Base-by-base conservation (phyloP, 2,797 vertebrate genomes). In the Acanthurus lineatus region DNA sequence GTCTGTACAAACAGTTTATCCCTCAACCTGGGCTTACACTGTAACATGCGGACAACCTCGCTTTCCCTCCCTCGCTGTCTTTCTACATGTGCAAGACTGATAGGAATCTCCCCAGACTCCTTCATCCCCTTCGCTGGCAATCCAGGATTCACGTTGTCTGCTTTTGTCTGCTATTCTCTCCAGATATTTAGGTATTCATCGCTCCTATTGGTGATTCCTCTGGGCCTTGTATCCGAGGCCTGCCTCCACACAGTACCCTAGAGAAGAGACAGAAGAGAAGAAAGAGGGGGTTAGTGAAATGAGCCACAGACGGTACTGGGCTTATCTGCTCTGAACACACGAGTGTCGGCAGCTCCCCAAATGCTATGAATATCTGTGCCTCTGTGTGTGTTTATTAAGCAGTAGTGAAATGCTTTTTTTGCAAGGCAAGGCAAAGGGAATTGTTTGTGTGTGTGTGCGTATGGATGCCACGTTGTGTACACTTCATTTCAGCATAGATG, bases 271-370 rank as follows among this genome's bases (percentile, higher is more conserved):
- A 51, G 82, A 74, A n/a, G 58, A 69, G 79, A 80, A 83, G 73
- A 83, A 77, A 65, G 57, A 32, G 10, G 68, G 58, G 59, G 82
- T 89, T 82, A 76, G 78, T 81, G 73, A 76, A 85, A 79, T 61
- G 62, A 86, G 79, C 71, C 89, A 72, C 88, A 90, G 86, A 90
- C 84, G 68, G 86, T 65, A 58, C 76, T 68, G 59, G 73, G 77
- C 92, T 95, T 94, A 94, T 93, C 93, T 87, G 72, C 88, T 87
- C 86, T 87, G 81, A 88, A 85, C 93, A 94, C 85, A 86, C 76
- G 83, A 91, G 82, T 82, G 89, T 86, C 80, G 77, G 85, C 86
- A 86, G 89, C 86, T 92, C 76, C 88, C 82, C 70, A 77, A 88
- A 90, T 84, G 90, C 87, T 85, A 75, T 82, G 85, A 87, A 88